phyloP scores from a whole-genome alignment of 2,888 invertebrate species.

The Eristalis intricaria region DNA sequence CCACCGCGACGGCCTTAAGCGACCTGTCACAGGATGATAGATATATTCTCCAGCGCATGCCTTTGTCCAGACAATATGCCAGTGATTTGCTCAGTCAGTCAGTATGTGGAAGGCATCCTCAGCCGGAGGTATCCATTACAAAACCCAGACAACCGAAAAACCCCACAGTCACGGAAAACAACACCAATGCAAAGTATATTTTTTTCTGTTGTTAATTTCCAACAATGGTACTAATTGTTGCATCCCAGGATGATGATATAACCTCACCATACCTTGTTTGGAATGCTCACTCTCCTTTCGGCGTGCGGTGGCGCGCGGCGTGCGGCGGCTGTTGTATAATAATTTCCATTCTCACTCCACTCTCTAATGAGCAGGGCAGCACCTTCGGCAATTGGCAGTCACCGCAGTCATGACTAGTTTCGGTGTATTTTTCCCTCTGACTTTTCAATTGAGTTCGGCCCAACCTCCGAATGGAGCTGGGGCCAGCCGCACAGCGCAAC shows the following conservation, averaged over 20 bases:
- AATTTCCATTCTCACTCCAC: conserved; percentile 43
- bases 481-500: conserved; percentile 35
- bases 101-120: neutral
- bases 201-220: conserved; percentile 44
- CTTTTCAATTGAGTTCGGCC: conserved; percentile 58
- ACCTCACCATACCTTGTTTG: conserved; percentile 18
- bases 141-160: neutral
- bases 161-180: conserved; percentile 37
- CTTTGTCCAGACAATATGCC: neutral
- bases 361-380: conserved; percentile 61
- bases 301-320: conserved; percentile 20
- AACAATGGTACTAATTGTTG: conserved; percentile 64
- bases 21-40: neutral
- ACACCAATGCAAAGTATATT: conserved; percentile 35
- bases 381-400: conserved; percentile 17
- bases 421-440: conserved; percentile 43
- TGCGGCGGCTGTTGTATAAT: conserved; percentile 39
- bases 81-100: neutral
- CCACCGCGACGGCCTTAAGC: neutral
- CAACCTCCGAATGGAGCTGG: conserved; percentile 27
- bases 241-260: conserved; percentile 57
- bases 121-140: neutral
- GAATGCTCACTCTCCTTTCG: conserved; percentile 20
- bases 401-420: conserved; percentile 40
- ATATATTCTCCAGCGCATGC: neutral